These are phyloP conservation scores for Loriculus beryllinus DNA, from an alignment of 2,797 vertebrate genomes.

Conservation along the genomic window DNA sequence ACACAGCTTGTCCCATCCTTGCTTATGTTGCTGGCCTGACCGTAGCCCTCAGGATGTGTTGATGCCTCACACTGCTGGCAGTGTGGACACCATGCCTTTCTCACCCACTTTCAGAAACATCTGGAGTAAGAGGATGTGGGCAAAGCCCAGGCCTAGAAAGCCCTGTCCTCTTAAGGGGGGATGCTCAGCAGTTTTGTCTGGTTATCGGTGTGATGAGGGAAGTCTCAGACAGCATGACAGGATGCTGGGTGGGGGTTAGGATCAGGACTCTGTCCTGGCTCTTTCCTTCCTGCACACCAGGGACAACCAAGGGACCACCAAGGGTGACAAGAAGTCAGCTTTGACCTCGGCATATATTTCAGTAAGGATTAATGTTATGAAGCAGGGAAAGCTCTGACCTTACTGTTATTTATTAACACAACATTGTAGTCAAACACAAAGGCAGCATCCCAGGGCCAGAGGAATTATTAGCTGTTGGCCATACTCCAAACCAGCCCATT, in stretches of 20 bases:
- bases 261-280: neutral
- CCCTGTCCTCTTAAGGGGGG: rapidly evolving
- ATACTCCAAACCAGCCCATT: rapidly evolving
- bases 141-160: neutral
- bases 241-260: rapidly evolving
- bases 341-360: rapidly evolving
- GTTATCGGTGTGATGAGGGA: neutral
- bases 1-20: neutral
- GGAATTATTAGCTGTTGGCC: neutral
- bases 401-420: neutral
- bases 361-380: rapidly evolving
- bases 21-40: neutral
- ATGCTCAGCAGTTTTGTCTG: neutral
- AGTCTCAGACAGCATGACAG: neutral
- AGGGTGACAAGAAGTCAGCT: too few relatives aligned
- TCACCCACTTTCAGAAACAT: rapidly evolving
- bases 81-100: rapidly evolving
- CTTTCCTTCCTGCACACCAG: neutral
- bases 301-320: too few relatives aligned
- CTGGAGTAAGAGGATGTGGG: rapidly evolving
- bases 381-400: neutral
- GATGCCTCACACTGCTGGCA: neutral
- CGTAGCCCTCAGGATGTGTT: neutral
- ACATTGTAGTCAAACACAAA: neutral
- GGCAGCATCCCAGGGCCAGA: neutral